phyloP scores from a whole-genome alignment of 2,113 vertebrate species.

The Gadus chalcogrammus region DNA sequence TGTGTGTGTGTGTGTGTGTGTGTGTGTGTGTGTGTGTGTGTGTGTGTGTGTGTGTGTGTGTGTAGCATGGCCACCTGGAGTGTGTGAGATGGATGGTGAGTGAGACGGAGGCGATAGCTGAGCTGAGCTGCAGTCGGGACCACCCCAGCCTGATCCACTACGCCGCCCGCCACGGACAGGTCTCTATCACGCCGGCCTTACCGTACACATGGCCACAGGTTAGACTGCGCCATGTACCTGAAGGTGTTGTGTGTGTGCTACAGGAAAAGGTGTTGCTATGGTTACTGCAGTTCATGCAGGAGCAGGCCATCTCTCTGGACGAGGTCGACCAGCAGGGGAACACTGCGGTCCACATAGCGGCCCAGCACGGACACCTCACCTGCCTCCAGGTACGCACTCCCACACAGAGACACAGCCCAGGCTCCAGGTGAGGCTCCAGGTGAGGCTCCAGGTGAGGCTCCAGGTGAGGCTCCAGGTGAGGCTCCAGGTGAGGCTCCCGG shows the following conservation, averaged over 20 bases:
- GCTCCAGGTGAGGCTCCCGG: not conserved
- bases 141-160: conserved; percentile 97
- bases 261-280: conserved; percentile 96
- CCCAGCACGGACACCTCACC: conserved; percentile 90
- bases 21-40: conserved; percentile 7
- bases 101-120: conserved; percentile 96
- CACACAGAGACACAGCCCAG: no score
- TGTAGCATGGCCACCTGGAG: conserved; percentile 92
- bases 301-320: conserved; percentile 95
- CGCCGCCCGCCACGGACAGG: conserved; percentile 92
- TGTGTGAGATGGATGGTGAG: conserved; percentile 98
- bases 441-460: not conserved
- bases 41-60: conserved; percentile 7
- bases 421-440: not conserved
- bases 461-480: not conserved
- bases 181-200: conserved; percentile 48
- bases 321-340: conserved; percentile 93
- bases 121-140: conserved; percentile 92
- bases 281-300: conserved; percentile 99
- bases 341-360: conserved; percentile 90
- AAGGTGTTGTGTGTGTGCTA: not conserved
- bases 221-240: not conserved
- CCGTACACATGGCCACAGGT: not conserved
- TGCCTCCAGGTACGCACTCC: conserved; percentile 85
- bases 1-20: conserved; percentile 3